Evolutionary conservation across 2,113 vertebrate species (phyloP).

Genomic region (Chamaea fasciata): DNA sequence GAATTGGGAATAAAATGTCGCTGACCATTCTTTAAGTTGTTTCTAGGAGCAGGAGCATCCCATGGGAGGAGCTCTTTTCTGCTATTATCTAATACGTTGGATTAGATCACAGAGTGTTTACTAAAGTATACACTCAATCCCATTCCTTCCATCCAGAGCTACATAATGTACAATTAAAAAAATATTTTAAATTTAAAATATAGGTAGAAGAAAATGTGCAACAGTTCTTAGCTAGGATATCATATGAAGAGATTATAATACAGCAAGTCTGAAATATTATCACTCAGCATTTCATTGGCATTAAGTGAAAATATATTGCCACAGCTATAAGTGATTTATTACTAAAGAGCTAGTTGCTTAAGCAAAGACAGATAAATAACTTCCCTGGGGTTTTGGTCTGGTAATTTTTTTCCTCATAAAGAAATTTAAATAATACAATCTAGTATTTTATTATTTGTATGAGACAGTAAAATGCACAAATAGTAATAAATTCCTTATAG

Average conservation of each 20-base stretch:
- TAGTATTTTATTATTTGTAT: background rate
- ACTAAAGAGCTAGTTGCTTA: background rate
- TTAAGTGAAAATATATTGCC: background rate
- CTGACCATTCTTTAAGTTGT: constrained; percentile 21
- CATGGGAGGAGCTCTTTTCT: background rate
- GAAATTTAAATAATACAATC: background rate
- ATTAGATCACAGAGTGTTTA: background rate
- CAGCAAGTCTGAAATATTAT: background rate
- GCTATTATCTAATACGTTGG: background rate
- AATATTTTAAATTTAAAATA: background rate
- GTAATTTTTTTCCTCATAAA: background rate
- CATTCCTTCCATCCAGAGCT: background rate
- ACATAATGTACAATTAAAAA: background rate
- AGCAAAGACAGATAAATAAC: background rate
- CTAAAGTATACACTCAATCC: background rate
- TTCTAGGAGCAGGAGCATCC: background rate
- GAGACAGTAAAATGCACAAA: background rate
- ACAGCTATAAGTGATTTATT: constrained; percentile 3
- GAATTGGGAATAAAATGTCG: background rate
- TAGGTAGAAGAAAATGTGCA: background rate
- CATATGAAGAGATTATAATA: background rate
- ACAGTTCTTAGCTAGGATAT: background rate
- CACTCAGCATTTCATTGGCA: background rate
- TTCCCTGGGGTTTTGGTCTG: background rate
- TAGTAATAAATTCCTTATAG: background rate